A percentile compares a stretch with the other conserved stretches of the same genome.
Evolutionary conservation across 2,888 invertebrate species (phyloP).

Genomic region (Exephanes ischioxanthus): DNA sequence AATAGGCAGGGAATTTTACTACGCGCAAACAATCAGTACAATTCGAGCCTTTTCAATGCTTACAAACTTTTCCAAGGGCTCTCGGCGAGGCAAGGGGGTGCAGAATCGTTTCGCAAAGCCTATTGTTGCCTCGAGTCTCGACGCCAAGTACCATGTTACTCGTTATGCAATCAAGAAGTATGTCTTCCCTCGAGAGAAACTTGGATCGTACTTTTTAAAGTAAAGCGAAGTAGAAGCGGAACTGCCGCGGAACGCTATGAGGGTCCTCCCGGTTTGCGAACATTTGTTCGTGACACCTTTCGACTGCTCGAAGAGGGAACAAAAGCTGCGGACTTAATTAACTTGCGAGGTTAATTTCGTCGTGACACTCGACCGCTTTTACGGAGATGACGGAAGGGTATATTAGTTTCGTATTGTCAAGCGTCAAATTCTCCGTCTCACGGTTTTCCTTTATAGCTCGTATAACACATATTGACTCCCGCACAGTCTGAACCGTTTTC

Average conservation of each 20-base stretch:
- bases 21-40: not conserved
- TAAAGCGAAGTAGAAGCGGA: not conserved
- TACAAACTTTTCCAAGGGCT: not conserved
- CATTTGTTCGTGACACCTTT: conserved; percentile 31
- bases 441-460: not conserved
- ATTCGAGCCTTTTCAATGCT: not conserved
- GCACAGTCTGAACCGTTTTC: not conserved
- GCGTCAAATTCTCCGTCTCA: not conserved
- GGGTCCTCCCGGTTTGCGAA: conserved; percentile 6
- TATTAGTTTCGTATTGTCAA: conserved; percentile 10
- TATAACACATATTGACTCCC: not conserved
- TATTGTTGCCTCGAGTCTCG: conserved; percentile 19
- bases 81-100: not conserved
- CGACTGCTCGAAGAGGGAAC: conserved; percentile 5
- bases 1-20: not conserved
- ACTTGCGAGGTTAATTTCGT: conserved; percentile 4
- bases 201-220: conserved; percentile 15
- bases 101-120: not conserved
- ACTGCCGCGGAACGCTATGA: conserved; percentile 1
- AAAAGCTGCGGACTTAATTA: conserved; percentile 18
- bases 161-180: not conserved
- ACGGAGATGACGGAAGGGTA: not conserved
- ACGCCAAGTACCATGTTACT: not conserved
- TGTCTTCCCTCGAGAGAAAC: conserved; percentile 4
- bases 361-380: not conserved